Evolutionary conservation across 1,140 invertebrate species (phyloP).

Genomic region (Hydropsyche tenuis): DNA sequence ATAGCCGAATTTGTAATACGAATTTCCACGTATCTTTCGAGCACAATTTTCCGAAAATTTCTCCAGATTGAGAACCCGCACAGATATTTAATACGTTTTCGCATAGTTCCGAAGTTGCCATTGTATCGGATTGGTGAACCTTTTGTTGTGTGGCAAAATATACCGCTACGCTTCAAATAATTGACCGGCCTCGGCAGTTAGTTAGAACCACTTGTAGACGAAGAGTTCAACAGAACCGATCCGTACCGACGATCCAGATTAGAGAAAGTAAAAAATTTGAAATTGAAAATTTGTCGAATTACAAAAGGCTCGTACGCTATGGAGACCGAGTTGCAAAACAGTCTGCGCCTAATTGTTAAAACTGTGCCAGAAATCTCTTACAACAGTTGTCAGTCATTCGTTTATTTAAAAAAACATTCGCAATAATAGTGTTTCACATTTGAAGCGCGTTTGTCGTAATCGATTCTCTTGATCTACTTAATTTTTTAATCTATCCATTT

Average conservation of each 20-base stretch:
- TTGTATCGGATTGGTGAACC: slow-evolving; percentile 9
- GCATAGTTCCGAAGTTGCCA: slow-evolving; percentile 19
- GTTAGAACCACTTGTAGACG: too few relatives aligned
- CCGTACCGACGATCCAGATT: too few relatives aligned
- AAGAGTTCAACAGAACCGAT: too few relatives aligned
- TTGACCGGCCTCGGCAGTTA: background rate
- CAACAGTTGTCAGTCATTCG: slow-evolving; percentile 21
- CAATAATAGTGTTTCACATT: background rate
- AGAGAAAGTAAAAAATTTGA: too few relatives aligned
- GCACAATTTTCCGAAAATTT: too few relatives aligned
- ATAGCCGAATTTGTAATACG: background rate
- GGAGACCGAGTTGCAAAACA: background rate
- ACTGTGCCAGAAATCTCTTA: slow-evolving; percentile 21
- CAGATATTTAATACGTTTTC: slow-evolving; percentile 17
- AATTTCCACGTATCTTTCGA: too few relatives aligned
- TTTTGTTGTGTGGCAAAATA: slow-evolving; percentile 14
- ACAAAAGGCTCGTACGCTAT: background rate
- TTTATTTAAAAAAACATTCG: background rate
- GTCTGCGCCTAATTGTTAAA: slow-evolving; percentile 16
- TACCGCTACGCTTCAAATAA: slow-evolving; percentile 28
- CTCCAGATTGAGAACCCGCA: too few relatives aligned
- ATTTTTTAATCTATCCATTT: too few relatives aligned
- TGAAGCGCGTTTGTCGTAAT: background rate
- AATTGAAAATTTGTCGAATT: slow-evolving; percentile 18
- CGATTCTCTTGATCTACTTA: slow-evolving; percentile 5